Percentiles rank a stretch among this genome's conserved stretches.
Evolutionary conservation across 2,797 vertebrate genomes (phyloP).

Genomic region (Chaetodon trifasciatus): DNA sequence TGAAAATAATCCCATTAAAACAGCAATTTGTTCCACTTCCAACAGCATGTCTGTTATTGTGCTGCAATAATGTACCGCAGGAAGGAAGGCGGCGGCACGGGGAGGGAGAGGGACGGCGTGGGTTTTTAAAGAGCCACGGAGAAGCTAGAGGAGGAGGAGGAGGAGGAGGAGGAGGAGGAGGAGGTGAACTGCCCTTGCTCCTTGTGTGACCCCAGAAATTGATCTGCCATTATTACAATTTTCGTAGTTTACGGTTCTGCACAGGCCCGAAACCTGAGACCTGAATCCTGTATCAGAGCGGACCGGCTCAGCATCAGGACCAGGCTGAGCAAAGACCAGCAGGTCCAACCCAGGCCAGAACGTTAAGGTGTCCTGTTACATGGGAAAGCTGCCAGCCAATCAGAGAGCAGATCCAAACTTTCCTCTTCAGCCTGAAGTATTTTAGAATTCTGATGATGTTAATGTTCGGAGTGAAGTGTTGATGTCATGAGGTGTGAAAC

Average conservation of each 20-base stretch:
- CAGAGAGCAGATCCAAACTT: neutral
- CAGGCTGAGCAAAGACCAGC: too few relatives aligned
- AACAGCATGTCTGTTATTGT: slow-evolving; percentile 68
- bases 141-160: slow-evolving; percentile 1
- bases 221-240: neutral
- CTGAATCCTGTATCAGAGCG: too few relatives aligned
- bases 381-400: neutral
- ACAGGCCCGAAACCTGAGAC: too few relatives aligned
- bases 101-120: slow-evolving; percentile 43
- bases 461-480: neutral
- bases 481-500: neutral
- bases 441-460: neutral
- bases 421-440: neutral
- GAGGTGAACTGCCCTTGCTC: neutral
- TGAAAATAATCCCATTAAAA: slow-evolving; percentile 80
- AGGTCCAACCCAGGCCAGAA: too few relatives aligned
- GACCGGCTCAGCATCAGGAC: too few relatives aligned
- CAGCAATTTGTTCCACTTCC: slow-evolving; percentile 74
- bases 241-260: too few relatives aligned
- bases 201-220: neutral
- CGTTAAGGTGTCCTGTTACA: too few relatives aligned
- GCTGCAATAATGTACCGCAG: slow-evolving; percentile 51
- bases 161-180: neutral
- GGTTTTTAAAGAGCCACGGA: slow-evolving; percentile 3
- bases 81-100: slow-evolving; percentile 27